These are phyloP conservation scores for Leucophora obtusa DNA, from an alignment of 2,888 invertebrate species.

Conservation along the genomic window DNA sequence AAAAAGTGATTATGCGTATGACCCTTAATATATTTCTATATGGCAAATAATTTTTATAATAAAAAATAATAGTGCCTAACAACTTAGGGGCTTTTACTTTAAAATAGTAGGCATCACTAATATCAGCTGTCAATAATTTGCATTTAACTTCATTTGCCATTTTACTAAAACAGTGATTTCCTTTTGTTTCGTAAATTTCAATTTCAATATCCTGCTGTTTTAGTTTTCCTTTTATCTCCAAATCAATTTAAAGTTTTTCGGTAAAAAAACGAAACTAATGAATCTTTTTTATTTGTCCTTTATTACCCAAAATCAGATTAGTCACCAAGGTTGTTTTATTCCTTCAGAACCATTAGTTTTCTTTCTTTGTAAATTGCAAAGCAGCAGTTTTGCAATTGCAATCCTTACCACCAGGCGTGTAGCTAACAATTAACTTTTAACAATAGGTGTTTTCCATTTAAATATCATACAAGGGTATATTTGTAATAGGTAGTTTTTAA, in stretches of 20 bases:
- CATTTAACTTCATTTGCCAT: no score
- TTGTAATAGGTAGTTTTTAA: slow-evolving; percentile 6
- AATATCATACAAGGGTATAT: slow-evolving; percentile 52
- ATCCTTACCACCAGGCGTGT: slow-evolving; percentile 47
- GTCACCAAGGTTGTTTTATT: slow-evolving; percentile 48
- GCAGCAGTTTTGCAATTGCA: not conserved
- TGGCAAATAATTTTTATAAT: no score
- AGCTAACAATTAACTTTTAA: slow-evolving; percentile 55
- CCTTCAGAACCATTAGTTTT: slow-evolving; percentile 35
- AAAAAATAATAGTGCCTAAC: no score
- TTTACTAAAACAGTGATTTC: no score
- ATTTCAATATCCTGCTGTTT: slow-evolving; percentile 15
- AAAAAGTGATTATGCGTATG: no score
- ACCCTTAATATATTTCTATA: no score
- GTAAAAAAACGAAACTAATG: slow-evolving; percentile 1
- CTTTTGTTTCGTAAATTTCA: not conserved
- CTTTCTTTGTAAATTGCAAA: not conserved
- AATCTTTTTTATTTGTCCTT: slow-evolving; percentile 25
- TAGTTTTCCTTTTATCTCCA: slow-evolving; percentile 14
- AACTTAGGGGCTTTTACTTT: no score
- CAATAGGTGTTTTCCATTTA: slow-evolving; percentile 57
- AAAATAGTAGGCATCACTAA: no score
- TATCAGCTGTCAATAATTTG: no score
- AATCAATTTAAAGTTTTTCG: slow-evolving; percentile 24
- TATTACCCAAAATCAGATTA: slow-evolving; percentile 56